Percentiles rank a stretch among this genome's conserved stretches.
Evolutionary conservation across 2,797 vertebrate species (phyloP).

Genomic region (Spheniscus humboldti): DNA sequence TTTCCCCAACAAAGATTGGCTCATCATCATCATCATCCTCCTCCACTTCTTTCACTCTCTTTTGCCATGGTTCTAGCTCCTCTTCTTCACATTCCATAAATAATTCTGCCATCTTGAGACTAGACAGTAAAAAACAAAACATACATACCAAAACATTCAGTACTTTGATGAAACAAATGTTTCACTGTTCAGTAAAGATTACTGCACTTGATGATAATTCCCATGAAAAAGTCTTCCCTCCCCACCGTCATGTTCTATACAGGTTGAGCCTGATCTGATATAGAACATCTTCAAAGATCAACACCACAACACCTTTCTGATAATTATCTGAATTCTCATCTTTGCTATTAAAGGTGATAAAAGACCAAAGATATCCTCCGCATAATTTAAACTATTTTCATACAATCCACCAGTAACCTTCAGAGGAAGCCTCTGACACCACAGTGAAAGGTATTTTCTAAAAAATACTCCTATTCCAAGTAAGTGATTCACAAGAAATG

Average conservation of each 20-base stretch:
- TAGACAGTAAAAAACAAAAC: conserved; percentile 20
- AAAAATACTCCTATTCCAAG: not conserved
- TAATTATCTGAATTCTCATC: not conserved
- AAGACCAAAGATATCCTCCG: not conserved
- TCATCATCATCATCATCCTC: conserved; percentile 86
- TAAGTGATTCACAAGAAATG: not conserved
- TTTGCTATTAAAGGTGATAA: not conserved
- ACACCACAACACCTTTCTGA: not conserved
- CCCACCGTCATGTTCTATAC: not conserved
- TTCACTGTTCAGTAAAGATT: not conserved
- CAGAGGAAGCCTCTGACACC: not conserved
- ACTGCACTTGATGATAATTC: not conserved
- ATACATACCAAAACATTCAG: not conserved
- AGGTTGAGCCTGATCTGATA: not conserved
- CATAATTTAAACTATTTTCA: not conserved
- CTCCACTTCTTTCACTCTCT: conserved; percentile 76
- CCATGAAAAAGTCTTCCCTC: not conserved
- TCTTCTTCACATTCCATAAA: conserved; percentile 92
- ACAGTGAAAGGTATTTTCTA: not conserved
- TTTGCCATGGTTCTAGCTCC: conserved; percentile 87
- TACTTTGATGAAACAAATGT: not conserved
- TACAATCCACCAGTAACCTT: not conserved
- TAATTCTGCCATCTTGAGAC: conserved; percentile 82
- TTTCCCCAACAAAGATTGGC: conserved; percentile 89
- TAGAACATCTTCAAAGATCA: not conserved